Evolutionary conservation across 1,140 invertebrate genomes (phyloP).

Genomic region (Melanaphis sacchari): DNA sequence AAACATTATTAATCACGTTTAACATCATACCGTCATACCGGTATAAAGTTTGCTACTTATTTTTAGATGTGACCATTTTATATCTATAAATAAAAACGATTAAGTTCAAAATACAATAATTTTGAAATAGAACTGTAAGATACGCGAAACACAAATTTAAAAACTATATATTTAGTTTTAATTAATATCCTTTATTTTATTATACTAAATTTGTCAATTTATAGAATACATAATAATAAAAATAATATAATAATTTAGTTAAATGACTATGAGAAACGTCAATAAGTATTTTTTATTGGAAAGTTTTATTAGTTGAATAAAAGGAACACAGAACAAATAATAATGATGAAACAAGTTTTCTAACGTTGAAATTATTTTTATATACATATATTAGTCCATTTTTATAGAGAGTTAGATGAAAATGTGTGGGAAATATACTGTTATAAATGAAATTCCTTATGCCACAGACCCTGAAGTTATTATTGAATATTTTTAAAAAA

Average conservation of each 20-base stretch:
- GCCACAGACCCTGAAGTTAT: not conserved
- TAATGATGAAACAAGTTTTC: not conserved
- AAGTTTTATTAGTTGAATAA: too few species aligned
- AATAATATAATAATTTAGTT: too few species aligned
- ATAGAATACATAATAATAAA: too few species aligned
- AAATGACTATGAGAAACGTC: too few species aligned
- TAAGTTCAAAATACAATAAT: not conserved
- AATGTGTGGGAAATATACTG: not conserved
- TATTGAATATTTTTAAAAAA: not conserved
- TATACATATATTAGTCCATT: not conserved
- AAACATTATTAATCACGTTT: not conserved
- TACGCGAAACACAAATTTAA: not conserved
- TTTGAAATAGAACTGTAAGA: not conserved
- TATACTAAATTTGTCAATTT: too few species aligned
- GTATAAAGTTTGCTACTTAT: not conserved
- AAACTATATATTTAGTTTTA: too few species aligned
- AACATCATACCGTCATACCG: too few species aligned
- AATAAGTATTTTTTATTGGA: too few species aligned
- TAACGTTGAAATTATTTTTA: not conserved
- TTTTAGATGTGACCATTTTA: not conserved
- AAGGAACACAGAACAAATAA: not conserved
- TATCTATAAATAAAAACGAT: not conserved
- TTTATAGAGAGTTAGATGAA: not conserved
- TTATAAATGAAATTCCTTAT: not conserved
- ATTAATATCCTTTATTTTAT: too few species aligned